A percentile compares a stretch with the other conserved stretches of the same genome.
Evolutionary conservation across 2,797 vertebrate species (phyloP).

Genomic region (Lophius americanus): DNA sequence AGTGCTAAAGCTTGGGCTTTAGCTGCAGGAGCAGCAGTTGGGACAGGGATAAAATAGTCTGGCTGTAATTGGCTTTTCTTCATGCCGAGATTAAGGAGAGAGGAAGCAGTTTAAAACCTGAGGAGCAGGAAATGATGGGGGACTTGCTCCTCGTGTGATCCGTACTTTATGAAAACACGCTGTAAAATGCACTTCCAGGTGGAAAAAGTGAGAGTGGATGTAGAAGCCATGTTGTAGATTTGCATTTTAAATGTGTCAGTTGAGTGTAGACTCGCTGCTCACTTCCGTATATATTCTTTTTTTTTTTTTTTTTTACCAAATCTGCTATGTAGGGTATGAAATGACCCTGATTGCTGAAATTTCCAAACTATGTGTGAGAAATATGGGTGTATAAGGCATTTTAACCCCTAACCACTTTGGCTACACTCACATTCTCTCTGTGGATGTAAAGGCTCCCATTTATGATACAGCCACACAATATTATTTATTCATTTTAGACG

Average conservation of each 20-base stretch:
- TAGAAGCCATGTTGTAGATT: background rate
- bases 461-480: too few species aligned
- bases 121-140: constrained; percentile 8
- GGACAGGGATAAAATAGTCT: constrained; percentile 43
- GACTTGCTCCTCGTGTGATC: constrained; percentile 22
- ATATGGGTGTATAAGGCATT: too few species aligned
- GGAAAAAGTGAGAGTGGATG: constrained; percentile 5
- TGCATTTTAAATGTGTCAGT: background rate
- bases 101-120: constrained; percentile 35
- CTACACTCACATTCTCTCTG: too few species aligned
- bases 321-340: background rate
- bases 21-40: constrained; percentile 42
- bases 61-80: constrained; percentile 63
- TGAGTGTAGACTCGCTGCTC: too few species aligned
- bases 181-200: constrained; percentile 7
- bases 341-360: background rate
- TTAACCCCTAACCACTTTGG: too few species aligned
- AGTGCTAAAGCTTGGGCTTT: constrained; percentile 46
- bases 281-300: too few species aligned
- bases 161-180: constrained; percentile 6
- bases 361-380: too few species aligned
- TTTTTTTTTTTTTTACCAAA: background rate
- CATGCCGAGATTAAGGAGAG: constrained; percentile 46
- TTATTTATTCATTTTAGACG: too few species aligned
- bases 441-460: too few species aligned